phyloP scores from a whole-genome alignment of 2,888 invertebrate genomes.

The Drosophila picticornis region DNA sequence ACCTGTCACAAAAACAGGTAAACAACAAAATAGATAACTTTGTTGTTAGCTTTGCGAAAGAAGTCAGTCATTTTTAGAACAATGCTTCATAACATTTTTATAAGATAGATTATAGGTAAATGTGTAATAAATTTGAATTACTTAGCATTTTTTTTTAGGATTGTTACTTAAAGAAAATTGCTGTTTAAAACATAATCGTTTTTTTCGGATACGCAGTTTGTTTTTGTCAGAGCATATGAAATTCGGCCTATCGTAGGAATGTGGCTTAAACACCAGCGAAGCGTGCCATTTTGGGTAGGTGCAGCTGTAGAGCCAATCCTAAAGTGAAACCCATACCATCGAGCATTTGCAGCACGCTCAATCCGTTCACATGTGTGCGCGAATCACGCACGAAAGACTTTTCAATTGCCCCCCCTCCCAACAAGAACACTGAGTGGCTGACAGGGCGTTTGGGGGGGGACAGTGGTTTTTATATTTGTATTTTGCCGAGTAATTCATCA shows the following conservation, averaged over 20 bases:
- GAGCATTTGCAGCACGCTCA: constrained; percentile 10
- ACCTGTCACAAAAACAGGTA: constrained; percentile 42
- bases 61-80: constrained; percentile 22
- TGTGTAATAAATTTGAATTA: background rate
- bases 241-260: background rate
- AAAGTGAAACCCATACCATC: constrained; percentile 5
- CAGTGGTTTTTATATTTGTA: background rate
- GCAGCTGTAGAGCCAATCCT: background rate
- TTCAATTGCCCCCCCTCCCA: constrained; percentile 48
- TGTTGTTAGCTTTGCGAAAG: constrained; percentile 14
- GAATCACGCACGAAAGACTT: constrained; percentile 72
- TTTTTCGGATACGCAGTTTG: background rate
- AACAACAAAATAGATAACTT: constrained; percentile 16
- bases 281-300: constrained; percentile 27
- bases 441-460: background rate
- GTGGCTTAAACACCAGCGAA: constrained; percentile 36
- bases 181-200: background rate
- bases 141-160: background rate
- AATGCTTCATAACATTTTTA: background rate
- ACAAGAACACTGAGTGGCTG: constrained; percentile 11
- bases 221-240: constrained; percentile 1
- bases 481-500: constrained; percentile 52
- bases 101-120: background rate
- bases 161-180: too few species aligned
- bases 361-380: constrained; percentile 41